A percentile compares a stretch with the other conserved stretches of the same genome.
Conservation (phyloP, 1,140 invertebrate species). For the Meteorus sp. region DNA sequence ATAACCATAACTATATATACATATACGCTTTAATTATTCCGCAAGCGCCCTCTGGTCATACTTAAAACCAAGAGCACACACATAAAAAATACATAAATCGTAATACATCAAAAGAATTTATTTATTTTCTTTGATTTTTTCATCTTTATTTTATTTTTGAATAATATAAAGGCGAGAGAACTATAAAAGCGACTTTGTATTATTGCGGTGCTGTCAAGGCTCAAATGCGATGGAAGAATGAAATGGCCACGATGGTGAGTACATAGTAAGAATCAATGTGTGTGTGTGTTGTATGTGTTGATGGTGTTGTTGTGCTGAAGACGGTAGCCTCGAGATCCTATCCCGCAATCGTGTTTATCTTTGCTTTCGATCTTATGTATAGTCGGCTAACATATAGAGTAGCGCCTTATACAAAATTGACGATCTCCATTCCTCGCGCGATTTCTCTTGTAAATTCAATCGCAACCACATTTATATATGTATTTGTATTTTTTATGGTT, state of each 20-base stretch:
- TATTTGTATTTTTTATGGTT: background rate
- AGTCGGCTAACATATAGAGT: background rate
- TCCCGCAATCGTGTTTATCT: constrained; percentile 16
- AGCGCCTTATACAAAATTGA: background rate
- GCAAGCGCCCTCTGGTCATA: background rate
- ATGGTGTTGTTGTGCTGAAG: background rate
- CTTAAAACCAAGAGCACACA: constrained; percentile 2
- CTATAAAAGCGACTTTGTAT: background rate
- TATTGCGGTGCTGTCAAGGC: no score
- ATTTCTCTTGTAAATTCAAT: constrained; percentile 9
- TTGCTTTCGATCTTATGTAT: constrained; percentile 18
- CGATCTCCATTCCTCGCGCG: background rate
- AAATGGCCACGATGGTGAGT: no score
- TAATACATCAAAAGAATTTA: background rate
- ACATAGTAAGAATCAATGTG: background rate
- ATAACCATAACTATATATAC: constrained; percentile 5
- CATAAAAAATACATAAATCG: background rate
- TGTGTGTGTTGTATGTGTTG: background rate
- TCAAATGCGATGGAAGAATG: no score
- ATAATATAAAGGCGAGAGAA: background rate
- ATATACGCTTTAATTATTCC: constrained; percentile 4
- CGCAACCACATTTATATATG: no score
- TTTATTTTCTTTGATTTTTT: background rate
- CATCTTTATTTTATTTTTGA: background rate
- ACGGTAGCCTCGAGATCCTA: constrained; percentile 18